Conservation (phyloP, 2,797 vertebrate genomes). For the Xerus rutilus region DNA sequence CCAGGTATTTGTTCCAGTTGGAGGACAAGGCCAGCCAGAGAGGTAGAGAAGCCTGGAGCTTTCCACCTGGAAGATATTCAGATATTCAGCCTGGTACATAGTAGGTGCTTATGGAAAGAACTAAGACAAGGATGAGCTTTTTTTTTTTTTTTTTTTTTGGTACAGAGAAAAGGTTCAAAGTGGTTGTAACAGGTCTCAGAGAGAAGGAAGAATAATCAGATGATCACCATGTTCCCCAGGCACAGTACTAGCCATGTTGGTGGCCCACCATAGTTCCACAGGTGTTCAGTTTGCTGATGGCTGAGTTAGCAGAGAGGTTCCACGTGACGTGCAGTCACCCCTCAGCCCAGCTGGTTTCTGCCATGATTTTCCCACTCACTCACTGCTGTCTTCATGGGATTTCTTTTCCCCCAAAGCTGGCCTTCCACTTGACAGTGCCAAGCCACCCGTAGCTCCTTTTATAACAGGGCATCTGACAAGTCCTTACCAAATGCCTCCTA, state of each 20-base stretch:
- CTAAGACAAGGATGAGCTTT: not conserved
- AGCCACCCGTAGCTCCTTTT: not conserved
- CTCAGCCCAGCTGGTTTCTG: no score
- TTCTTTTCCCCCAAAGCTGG: not conserved
- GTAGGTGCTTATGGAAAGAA: not conserved
- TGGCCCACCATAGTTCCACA: not conserved
- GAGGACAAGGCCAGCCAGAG: not conserved
- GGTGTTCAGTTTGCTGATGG: no score
- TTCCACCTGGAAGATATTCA: not conserved
- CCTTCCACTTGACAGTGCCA: not conserved
- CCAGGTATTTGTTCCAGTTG: no score
- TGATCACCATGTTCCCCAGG: not conserved
- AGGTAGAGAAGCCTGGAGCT: not conserved
- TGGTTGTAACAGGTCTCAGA: not conserved
- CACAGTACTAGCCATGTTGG: rapidly evolving
- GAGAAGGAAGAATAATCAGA: not conserved
- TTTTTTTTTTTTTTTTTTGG: not conserved
- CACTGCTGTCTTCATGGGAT: not conserved
- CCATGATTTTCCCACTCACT: not conserved
- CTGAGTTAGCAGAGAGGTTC: not conserved
- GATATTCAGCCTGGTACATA: not conserved
- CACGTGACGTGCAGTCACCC: no score
- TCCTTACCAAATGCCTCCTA: not conserved
- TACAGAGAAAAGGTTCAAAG: not conserved
- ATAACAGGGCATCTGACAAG: not conserved